Evolutionary conservation across 2,113 vertebrate genomes (phyloP).

Genomic region (Melanostigma gelatinosum): DNA sequence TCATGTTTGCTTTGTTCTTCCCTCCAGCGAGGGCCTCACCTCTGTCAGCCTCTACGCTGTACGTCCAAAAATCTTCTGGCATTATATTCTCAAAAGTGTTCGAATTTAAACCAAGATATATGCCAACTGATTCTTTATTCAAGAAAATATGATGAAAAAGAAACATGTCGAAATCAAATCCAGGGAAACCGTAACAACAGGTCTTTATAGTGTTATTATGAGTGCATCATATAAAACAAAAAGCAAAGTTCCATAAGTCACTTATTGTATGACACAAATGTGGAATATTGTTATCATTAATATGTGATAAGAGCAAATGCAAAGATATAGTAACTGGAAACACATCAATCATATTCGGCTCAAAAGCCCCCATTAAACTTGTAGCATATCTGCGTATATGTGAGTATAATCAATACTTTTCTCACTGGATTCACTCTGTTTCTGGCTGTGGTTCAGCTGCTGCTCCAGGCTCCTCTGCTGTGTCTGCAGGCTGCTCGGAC

Average conservation of each 20-base stretch:
- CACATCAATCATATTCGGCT: not conserved
- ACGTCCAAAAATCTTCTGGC: not conserved
- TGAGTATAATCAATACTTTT: not conserved
- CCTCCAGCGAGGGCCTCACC: not conserved
- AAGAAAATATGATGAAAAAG: conserved; percentile 10
- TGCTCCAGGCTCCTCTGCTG: conserved; percentile 13
- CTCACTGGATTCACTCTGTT: conserved; percentile 10
- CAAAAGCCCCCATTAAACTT: conserved; percentile 31
- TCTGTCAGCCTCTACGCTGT: not conserved
- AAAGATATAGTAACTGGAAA: conserved; percentile 3
- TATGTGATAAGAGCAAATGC: conserved; percentile 2
- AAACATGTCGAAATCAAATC: not conserved
- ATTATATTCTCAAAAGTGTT: not conserved
- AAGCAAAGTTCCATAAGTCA: not conserved
- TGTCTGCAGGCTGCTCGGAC: conserved; percentile 6
- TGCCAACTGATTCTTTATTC: conserved; percentile 33
- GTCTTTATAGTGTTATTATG: not conserved
- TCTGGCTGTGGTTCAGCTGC: conserved; percentile 14
- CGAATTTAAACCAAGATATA: not conserved
- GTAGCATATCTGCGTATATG: not conserved
- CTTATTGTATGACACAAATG: not conserved
- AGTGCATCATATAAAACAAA: conserved; percentile 4
- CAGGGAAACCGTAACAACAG: not conserved
- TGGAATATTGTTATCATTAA: conserved; percentile 20
- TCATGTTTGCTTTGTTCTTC: conserved; percentile 44